Percentiles rank a stretch among this genome's conserved stretches.
These are phyloP conservation scores for Zingel zingel DNA, from an alignment of 2,113 vertebrate species.

Conservation along the genomic window DNA sequence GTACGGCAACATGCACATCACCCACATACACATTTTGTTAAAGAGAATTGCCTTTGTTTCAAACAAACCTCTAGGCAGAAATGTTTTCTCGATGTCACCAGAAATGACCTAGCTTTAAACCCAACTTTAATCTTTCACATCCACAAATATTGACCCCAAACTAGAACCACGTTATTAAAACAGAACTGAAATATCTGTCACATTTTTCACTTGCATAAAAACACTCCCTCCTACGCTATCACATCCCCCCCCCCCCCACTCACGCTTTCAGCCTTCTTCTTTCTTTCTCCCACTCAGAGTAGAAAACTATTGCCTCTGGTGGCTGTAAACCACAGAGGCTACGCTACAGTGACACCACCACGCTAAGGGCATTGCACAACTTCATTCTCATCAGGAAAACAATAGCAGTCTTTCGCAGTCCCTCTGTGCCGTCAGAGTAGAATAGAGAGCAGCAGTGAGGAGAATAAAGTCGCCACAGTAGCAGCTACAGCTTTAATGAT, in stretches of 20 bases:
- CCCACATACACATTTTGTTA: not conserved
- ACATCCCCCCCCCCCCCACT: not conserved
- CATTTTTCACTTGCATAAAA: constrained; percentile 51
- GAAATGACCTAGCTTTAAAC: constrained; percentile 3
- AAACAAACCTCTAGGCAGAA: not conserved
- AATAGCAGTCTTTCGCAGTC: constrained; percentile 56
- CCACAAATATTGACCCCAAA: constrained; percentile 24
- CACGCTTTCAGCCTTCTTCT: constrained; percentile 17
- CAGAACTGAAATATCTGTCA: constrained; percentile 43
- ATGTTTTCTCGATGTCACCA: not conserved
- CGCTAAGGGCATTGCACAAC: constrained; percentile 67
- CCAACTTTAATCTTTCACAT: constrained; percentile 42
- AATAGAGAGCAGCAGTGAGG: not conserved
- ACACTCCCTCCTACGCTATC: constrained; percentile 60
- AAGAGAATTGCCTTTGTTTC: not conserved
- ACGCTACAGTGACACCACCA: constrained; percentile 68
- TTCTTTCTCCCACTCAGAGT: constrained; percentile 57
- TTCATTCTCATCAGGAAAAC: constrained; percentile 65
- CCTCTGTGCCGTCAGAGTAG: constrained; percentile 27
- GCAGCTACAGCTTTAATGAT: constrained; percentile 47
- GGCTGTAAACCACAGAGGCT: constrained; percentile 65
- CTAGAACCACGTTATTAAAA: constrained; percentile 24
- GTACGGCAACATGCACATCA: not conserved
- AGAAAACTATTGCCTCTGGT: constrained; percentile 65
- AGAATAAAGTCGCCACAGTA: constrained; percentile 17